Percentiles rank a stretch among this genome's conserved stretches.
Evolutionary conservation across 2,888 invertebrate genomes (phyloP).

Genomic region (Listrodromus nycthemerus): DNA sequence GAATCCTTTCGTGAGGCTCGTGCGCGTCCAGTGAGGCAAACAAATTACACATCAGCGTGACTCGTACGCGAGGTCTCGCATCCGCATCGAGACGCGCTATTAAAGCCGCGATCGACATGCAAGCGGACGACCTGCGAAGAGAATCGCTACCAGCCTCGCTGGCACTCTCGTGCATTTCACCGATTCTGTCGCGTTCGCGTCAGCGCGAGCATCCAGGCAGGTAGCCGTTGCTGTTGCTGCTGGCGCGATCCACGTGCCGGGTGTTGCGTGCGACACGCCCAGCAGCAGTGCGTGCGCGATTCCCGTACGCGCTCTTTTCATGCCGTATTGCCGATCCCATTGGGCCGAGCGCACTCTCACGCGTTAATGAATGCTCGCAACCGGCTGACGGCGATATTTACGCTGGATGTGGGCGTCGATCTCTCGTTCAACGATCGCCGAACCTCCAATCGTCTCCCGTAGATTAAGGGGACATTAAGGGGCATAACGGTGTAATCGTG

Average conservation of each 20-base stretch:
- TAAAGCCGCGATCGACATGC: slow-evolving; percentile 55
- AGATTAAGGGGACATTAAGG: neutral
- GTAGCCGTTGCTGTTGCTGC: slow-evolving; percentile 28
- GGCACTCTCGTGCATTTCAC: slow-evolving; percentile 25
- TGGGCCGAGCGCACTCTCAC: neutral
- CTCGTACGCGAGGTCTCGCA: slow-evolving; percentile 25
- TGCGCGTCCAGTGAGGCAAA: slow-evolving; percentile 26
- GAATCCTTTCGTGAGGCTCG: slow-evolving; percentile 6
- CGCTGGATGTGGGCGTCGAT: slow-evolving; percentile 1
- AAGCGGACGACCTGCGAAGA: slow-evolving; percentile 11
- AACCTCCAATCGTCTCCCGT: neutral
- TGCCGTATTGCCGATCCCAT: neutral
- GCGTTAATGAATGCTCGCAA: slow-evolving; percentile 6
- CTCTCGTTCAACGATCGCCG: slow-evolving; percentile 12
- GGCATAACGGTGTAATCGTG: neutral
- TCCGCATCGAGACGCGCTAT: slow-evolving; percentile 28
- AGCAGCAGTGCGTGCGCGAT: slow-evolving; percentile 65
- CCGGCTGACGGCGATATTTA: slow-evolving; percentile 4
- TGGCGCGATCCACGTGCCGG: slow-evolving; percentile 78
- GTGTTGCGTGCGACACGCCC: slow-evolving; percentile 79
- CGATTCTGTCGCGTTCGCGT: slow-evolving; percentile 44
- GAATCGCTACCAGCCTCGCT: slow-evolving; percentile 25
- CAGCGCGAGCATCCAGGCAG: slow-evolving; percentile 63
- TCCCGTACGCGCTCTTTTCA: slow-evolving; percentile 41
- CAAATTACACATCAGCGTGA: slow-evolving; percentile 26